Conservation (phyloP, 2,888 invertebrate genomes). For the Acronicta psi region DNA sequence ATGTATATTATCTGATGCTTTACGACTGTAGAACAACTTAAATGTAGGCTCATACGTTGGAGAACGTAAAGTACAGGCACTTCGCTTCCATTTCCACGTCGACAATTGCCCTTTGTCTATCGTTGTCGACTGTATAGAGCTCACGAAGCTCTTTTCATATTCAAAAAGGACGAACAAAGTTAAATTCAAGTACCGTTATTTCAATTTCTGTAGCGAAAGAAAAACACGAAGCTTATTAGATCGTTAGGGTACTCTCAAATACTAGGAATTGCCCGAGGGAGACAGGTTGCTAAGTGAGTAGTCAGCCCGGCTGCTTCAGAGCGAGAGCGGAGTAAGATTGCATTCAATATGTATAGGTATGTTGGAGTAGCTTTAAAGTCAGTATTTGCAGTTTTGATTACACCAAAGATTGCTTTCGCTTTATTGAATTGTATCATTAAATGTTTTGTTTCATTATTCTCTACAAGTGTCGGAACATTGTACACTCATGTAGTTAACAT, state of each 20-base stretch:
- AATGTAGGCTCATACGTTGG: slow-evolving; percentile 32
- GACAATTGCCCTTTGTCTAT: slow-evolving; percentile 29
- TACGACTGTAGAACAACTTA: slow-evolving; percentile 15
- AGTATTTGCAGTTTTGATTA: slow-evolving; percentile 20
- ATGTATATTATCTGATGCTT: slow-evolving; percentile 14
- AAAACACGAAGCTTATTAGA: slow-evolving; percentile 31
- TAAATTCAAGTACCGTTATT: slow-evolving; percentile 40
- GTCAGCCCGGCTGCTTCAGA: slow-evolving; percentile 14
- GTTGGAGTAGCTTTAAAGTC: slow-evolving; percentile 18
- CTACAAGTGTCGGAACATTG: background rate
- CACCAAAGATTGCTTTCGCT: slow-evolving; percentile 26
- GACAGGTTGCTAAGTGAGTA: slow-evolving; percentile 33
- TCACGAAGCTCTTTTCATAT: slow-evolving; percentile 20
- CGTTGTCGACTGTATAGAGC: slow-evolving; percentile 24
- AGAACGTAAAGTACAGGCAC: slow-evolving; percentile 31
- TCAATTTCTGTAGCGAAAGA: slow-evolving; percentile 32
- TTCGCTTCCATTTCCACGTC: slow-evolving; percentile 22
- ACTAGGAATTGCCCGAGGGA: slow-evolving; percentile 33
- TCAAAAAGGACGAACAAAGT: slow-evolving; percentile 25
- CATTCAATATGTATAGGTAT: slow-evolving; percentile 36
- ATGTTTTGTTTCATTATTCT: slow-evolving; percentile 34
- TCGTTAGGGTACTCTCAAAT: slow-evolving; percentile 29
- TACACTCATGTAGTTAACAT: no score
- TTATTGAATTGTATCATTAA: slow-evolving; percentile 22
- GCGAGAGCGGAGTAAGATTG: slow-evolving; percentile 13